These are phyloP conservation scores for Bombus pascuorum DNA, from an alignment of 1,140 invertebrate genomes.

Conservation along the genomic window DNA sequence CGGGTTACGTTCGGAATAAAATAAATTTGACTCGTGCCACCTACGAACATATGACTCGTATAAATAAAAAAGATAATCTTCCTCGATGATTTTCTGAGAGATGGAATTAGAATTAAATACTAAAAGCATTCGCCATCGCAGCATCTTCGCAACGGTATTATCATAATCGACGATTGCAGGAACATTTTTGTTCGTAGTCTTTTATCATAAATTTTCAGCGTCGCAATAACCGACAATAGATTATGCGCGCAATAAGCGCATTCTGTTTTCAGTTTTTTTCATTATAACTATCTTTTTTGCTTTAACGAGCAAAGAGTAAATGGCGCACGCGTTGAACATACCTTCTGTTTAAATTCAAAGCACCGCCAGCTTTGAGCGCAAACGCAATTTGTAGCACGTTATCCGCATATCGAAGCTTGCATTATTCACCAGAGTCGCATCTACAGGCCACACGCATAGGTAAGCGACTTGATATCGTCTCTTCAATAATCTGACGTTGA, in stretches of 20 bases:
- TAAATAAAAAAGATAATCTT: slow-evolving; percentile 1
- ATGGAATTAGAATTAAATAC: slow-evolving; percentile 65
- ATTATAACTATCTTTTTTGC: slow-evolving; percentile 41
- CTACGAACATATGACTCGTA: not conserved
- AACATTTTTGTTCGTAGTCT: slow-evolving; percentile 41
- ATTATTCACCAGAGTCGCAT: slow-evolving; percentile 68
- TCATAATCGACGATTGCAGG: slow-evolving; percentile 42
- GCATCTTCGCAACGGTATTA: slow-evolving; percentile 51
- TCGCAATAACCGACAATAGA: slow-evolving; percentile 55
- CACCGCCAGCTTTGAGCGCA: slow-evolving; percentile 76
- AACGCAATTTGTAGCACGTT: slow-evolving; percentile 79
- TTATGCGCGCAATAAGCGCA: slow-evolving; percentile 30
- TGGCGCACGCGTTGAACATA: slow-evolving; percentile 81
- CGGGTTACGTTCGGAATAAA: not conserved
- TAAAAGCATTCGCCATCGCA: slow-evolving; percentile 59
- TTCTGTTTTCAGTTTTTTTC: slow-evolving; percentile 23
- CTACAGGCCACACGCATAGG: slow-evolving; percentile 69
- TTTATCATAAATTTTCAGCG: slow-evolving; percentile 56
- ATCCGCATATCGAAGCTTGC: slow-evolving; percentile 75
- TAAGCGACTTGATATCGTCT: slow-evolving; percentile 71
- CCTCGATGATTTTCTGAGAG: slow-evolving; percentile 28
- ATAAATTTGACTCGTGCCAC: not conserved
- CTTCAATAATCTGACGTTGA: slow-evolving; percentile 74
- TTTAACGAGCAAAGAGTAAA: slow-evolving; percentile 74
- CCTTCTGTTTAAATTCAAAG: slow-evolving; percentile 80